phyloP scores from a whole-genome alignment of 2,797 vertebrate genomes.

The Rhynchotus rufescens region DNA sequence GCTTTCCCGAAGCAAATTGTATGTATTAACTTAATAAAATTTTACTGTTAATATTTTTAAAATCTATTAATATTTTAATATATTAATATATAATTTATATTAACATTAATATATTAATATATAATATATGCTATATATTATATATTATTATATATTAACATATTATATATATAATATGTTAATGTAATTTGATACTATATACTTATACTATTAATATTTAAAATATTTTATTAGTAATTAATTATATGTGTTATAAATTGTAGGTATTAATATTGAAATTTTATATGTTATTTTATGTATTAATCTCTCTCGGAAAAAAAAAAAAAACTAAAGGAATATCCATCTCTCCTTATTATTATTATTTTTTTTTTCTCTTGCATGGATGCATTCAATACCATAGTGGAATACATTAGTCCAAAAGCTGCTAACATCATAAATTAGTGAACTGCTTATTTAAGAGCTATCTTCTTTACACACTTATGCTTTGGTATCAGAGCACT shows the following conservation, averaged over 20 bases:
- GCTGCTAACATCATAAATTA: background rate
- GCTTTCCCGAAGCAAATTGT: background rate
- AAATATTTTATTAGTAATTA: too few species aligned
- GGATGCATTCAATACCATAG: background rate
- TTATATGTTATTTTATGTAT: background rate
- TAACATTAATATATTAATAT: too few species aligned
- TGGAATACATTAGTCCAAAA: background rate
- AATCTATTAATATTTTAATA: too few species aligned
- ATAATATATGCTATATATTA: too few species aligned
- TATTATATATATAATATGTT: too few species aligned
- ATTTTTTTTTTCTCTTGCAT: background rate
- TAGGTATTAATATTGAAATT: too few species aligned
- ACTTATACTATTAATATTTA: too few species aligned
- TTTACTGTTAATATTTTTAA: too few species aligned
- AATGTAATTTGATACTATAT: too few species aligned
- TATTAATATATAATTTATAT: too few species aligned
- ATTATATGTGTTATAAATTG: too few species aligned
- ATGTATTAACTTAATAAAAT: background rate
- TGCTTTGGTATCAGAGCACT: background rate
- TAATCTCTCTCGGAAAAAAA: background rate
- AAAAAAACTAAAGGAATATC: background rate
- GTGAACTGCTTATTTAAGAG: background rate
- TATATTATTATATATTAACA: too few species aligned
- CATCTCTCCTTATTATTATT: background rate
- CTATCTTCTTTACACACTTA: background rate